Evolutionary conservation across 2,888 invertebrate genomes (phyloP).

Genomic region (Coecobrya sp.): DNA sequence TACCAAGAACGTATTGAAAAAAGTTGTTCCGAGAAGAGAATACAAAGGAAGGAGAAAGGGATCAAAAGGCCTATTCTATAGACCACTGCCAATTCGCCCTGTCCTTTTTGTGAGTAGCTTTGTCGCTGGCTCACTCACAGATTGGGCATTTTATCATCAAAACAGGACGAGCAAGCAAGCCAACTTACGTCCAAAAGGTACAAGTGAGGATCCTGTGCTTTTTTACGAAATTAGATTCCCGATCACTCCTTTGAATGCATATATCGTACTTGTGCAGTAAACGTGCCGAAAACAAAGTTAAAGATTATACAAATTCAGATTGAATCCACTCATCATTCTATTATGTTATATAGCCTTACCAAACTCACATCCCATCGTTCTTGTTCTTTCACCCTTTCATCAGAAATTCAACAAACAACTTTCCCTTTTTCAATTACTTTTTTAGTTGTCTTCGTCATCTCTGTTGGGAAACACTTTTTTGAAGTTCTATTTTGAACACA

Average conservation of each 20-base stretch:
- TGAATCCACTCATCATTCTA: conserved; percentile 5
- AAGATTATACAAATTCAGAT: conserved; percentile 44
- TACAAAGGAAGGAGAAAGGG: not conserved
- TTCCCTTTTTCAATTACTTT: conserved; percentile 63
- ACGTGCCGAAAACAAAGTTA: conserved; percentile 23
- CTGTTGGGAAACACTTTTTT: not conserved
- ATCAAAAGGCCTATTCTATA: not conserved
- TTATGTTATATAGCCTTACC: not conserved
- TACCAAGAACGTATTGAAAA: conserved; percentile 12
- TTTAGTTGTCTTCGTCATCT: conserved; percentile 10
- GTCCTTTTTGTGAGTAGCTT: not conserved
- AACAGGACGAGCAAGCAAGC: not conserved
- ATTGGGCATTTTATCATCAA: conserved; percentile 15
- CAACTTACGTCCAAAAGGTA: not conserved
- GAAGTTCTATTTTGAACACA: conserved; percentile 11
- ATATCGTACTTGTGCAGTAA: not conserved
- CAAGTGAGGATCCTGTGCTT: not conserved
- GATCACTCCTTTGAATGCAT: not conserved
- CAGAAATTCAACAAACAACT: conserved; percentile 20
- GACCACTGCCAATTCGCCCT: conserved; percentile 10
- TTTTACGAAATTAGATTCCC: conserved; percentile 29
- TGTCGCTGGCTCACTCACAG: conserved; percentile 6
- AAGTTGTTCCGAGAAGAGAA: conserved; percentile 6
- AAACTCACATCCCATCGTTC: conserved; percentile 5
- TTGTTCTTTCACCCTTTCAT: not conserved